phyloP scores from a whole-genome alignment of 2,113 vertebrate genomes.

The Chloroceryle aenea region DNA sequence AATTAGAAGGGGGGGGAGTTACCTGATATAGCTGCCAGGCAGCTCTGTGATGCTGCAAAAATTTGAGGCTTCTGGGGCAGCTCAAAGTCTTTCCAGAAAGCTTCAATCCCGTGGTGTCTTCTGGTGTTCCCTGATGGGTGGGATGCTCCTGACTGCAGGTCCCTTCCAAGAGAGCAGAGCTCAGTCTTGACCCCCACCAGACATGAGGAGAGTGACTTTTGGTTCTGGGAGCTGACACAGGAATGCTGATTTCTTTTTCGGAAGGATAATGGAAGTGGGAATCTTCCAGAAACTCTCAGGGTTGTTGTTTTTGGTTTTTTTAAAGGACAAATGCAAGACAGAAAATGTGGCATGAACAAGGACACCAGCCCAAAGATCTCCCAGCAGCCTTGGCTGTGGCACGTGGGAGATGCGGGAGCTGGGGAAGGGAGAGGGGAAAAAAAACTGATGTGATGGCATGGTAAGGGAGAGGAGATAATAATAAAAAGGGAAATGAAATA shows the following conservation, averaged over 20 bases:
- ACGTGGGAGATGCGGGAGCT: neutral
- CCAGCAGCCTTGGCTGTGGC: fast-evolving
- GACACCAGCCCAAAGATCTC: neutral
- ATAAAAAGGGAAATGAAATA: slow-evolving; percentile 10
- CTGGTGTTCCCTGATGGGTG: fast-evolving
- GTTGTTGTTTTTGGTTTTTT: neutral
- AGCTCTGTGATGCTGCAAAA: neutral
- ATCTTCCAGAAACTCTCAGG: neutral
- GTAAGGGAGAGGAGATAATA: neutral
- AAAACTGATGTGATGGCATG: neutral
- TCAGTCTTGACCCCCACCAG: neutral
- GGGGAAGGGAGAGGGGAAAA: neutral
- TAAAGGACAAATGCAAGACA: neutral
- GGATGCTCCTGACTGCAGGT: neutral
- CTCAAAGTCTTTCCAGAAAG: neutral
- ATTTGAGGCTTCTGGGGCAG: neutral
- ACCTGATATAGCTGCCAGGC: neutral
- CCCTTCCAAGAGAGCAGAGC: neutral
- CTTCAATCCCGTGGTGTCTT: neutral
- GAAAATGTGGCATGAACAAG: neutral
- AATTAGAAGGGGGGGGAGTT: neutral
- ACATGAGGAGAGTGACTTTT: fast-evolving
- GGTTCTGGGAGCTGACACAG: neutral
- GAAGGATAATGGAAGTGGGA: neutral
- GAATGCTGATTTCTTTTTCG: neutral